Conservation (phyloP, 2,888 invertebrate species). For the Ganaspis brasiliensis region DNA sequence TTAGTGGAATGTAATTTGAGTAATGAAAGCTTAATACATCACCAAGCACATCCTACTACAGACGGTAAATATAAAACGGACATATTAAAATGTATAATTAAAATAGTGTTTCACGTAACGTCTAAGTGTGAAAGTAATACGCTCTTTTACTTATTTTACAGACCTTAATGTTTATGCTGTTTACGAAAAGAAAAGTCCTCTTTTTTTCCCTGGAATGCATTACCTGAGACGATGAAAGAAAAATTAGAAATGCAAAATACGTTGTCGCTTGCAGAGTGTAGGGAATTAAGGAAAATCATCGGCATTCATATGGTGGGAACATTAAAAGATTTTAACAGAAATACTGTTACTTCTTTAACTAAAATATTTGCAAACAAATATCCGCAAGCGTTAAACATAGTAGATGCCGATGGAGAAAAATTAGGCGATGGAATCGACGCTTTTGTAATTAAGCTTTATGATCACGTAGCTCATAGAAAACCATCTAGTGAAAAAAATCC, state of each 20-base stretch:
- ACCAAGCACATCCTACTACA: background rate
- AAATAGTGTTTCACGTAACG: background rate
- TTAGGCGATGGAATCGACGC: background rate
- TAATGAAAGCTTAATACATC: background rate
- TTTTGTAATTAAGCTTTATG: background rate
- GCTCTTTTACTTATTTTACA: background rate
- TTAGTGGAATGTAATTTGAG: background rate
- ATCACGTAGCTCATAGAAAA: background rate
- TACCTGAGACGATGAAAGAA: background rate
- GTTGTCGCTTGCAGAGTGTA: background rate
- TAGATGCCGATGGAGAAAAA: background rate
- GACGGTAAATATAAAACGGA: background rate
- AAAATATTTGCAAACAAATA: background rate
- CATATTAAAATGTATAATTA: background rate
- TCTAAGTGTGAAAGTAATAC: no score
- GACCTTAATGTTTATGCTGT: background rate
- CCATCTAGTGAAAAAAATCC: background rate
- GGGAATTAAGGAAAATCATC: background rate
- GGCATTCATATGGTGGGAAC: background rate
- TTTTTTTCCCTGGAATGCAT: background rate
- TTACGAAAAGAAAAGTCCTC: background rate
- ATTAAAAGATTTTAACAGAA: constrained; percentile 1
- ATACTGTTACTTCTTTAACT: background rate
- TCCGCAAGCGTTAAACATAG: background rate
- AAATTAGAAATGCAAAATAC: constrained; percentile 2